Evolutionary conservation across 2,113 vertebrate species (phyloP), one percentile per base, ranked within the genome.

Genomic region (Pycnonotus jocosus): DNA sequence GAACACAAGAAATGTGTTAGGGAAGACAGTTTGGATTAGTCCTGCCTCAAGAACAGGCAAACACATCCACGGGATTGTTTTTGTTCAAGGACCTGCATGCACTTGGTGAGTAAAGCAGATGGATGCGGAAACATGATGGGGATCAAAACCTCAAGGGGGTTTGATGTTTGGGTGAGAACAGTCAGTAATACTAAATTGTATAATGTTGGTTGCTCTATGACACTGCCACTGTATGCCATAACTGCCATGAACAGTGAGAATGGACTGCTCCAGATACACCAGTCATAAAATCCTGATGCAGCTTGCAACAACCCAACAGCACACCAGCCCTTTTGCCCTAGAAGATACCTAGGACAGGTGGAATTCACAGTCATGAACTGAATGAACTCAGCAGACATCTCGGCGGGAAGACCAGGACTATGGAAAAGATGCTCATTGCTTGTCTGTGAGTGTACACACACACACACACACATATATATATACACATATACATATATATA

Each of bases 101-200:
- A 11, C 44, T 50, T 58, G 16, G 30, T n/a, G n/a, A 10, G 20
- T 31, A 76, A 42, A 10, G 31, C 35, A 76, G 25, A 50, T 35
- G 11, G 9, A 50, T 1, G 1, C 24, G 13, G 35, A 74, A 48
- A 20, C 4, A 7, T 0, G 2, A 2, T 56, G 23, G 24, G 30
- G 28, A 42, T n/a, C n/a, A n/a, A n/a, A n/a, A n/a, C 16, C 44
- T 58, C 44, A 35, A 66, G 31, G 11, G 21, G 6, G 58, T 50
- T 50, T 76, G 31, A 42, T 50, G 9, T 58, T 68, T 30, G 51
- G 42, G 8, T 76, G 25, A 42, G 44, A 57, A 30, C 13, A 42
- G 20, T 57, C 51, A 21, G 44, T 25, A 50, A 50, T 31, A 9
- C 7, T 35, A 13, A 76, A 42, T 1, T 58, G 13, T 21, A 10